Base-by-base conservation (phyloP, 2,113 vertebrate genomes). In the Oplegnathus fasciatus region DNA sequence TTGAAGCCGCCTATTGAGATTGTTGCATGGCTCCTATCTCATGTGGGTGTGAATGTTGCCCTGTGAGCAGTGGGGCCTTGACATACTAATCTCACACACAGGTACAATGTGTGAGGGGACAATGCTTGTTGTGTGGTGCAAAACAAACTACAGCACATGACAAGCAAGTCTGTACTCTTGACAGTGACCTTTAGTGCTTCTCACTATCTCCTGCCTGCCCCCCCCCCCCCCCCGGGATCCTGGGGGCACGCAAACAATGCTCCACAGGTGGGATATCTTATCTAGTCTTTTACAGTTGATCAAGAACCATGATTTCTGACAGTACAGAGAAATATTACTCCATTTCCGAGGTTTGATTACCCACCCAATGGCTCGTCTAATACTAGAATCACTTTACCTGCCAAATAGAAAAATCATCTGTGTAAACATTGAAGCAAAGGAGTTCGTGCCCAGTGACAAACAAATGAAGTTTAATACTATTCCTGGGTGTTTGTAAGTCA, bases 261-360 rank as follows among this genome's bases (percentile, higher is more conserved):
- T 71, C n/a, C 32, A 13, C n/a, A 76, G 54, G 15, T 57, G 44
- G 78, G 58, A 68, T 86, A 87, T 30, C 34, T 72, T 70, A 86
- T 80, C 62, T 40, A 1, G 48, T 13, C 32, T 30, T 60, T 57
- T 75, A 67, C 34, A 80, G 61, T n/a, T 20, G 22, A 28, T 46
- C 24, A 32, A 30, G 13, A 78, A 37, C 1, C 18, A 20, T 68
- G 5, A 69, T 65, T 73, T 78, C 32, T 54, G 52, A 73, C 52
- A n/a, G 8, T 28, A 5, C 17, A 8, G 42, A 55, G 69, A 70
- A 58, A 50, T 44, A 70, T 48, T 6, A 9, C 28, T 30, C 42
- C 9, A 2, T 74, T 24, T 37, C 52, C 32, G 26, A 32, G 22
- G 42, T 42, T 1, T 58, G 24, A 79, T 30, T 6, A 42, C 26